Evolutionary conservation across 2,113 vertebrate species (phyloP).

Genomic region (Trinectes maculatus): DNA sequence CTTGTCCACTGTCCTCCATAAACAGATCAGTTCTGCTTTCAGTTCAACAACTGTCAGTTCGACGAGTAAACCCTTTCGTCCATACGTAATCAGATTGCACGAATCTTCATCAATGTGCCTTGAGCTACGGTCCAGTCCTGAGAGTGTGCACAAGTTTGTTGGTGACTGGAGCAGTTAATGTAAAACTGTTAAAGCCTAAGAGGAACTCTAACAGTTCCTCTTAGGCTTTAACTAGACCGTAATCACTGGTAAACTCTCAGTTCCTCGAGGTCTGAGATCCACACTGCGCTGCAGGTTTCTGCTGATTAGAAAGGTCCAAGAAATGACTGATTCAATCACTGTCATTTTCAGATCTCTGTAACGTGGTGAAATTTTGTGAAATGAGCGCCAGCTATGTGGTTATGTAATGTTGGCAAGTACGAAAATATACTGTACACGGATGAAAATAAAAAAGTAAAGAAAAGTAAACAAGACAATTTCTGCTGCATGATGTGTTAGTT

Average conservation of each 20-base stretch:
- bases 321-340: no score
- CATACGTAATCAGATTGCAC: constrained; percentile 90
- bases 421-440: no score
- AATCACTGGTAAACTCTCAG: constrained; percentile 23
- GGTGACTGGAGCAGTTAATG: constrained; percentile 1
- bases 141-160: constrained; percentile 85
- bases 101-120: constrained; percentile 98
- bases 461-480: no score
- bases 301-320: no score
- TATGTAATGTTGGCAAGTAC: no score
- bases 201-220: constrained; percentile 25
- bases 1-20: constrained; percentile 80
- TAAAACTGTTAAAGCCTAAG: constrained; percentile 18
- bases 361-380: constrained; percentile 8
- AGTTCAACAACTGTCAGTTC: no score
- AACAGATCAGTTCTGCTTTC: constrained; percentile 33
- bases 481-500: no score
- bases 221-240: no score
- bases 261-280: constrained; percentile 10
- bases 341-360: neutral
- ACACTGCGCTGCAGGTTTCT: no score
- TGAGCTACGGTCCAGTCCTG: constrained; percentile 94
- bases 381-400: constrained; percentile 7
- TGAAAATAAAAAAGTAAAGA: no score
- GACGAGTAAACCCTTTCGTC: constrained; percentile 81